Conservation (phyloP, 2,888 invertebrate genomes). For the Nudaria mundana region DNA sequence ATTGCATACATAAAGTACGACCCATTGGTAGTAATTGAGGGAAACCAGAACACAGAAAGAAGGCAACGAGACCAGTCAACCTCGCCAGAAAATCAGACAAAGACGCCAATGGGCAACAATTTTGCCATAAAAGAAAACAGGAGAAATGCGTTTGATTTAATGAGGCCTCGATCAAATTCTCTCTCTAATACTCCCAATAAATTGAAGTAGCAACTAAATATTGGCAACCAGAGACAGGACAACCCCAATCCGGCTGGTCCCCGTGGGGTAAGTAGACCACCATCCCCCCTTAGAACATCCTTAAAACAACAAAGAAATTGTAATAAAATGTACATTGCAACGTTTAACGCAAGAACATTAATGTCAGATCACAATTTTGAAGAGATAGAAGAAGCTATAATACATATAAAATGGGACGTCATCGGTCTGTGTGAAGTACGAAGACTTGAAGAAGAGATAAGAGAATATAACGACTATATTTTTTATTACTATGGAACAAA, state of each 20-base stretch:
- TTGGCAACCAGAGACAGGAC: too few species aligned
- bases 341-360: constrained; percentile 10
- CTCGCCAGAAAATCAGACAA: neutral
- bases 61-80: constrained; percentile 11
- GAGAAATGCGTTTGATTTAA: neutral
- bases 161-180: too few species aligned
- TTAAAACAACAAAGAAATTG: neutral
- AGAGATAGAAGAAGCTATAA: constrained; percentile 13
- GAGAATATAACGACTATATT: constrained; percentile 4
- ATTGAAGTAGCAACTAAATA: too few species aligned
- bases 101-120: too few species aligned
- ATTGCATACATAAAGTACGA: constrained; percentile 1
- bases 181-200: too few species aligned
- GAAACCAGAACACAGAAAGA: constrained; percentile 7
- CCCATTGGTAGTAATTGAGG: too few species aligned
- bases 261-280: constrained; percentile 1
- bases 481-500: constrained; percentile 12
- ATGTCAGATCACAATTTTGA: constrained; percentile 5
- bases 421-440: constrained; percentile 5
- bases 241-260: neutral
- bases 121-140: neutral
- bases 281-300: neutral
- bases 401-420: constrained; percentile 14
- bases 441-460: neutral
- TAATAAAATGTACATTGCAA: constrained; percentile 7